phyloP scores from a whole-genome alignment of 1,140 invertebrate genomes.

The Araneus ventricosus region DNA sequence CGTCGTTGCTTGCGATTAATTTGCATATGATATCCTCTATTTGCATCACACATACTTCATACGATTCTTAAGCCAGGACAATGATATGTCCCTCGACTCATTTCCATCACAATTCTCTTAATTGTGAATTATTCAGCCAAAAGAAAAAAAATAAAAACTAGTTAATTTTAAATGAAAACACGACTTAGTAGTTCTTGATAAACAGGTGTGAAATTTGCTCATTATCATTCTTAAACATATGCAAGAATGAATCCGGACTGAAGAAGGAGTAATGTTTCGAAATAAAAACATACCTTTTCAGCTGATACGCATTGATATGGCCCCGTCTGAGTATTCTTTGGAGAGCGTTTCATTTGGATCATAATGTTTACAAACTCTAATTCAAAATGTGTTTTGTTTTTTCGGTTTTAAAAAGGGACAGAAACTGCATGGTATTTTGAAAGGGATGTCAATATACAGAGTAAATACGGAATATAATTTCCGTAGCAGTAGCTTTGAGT shows the following conservation, averaged over 20 bases:
- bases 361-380: conserved; percentile 49
- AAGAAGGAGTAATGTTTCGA: conserved; percentile 15
- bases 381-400: conserved; percentile 9
- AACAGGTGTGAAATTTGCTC: conserved; percentile 58
- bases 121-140: conserved; percentile 58
- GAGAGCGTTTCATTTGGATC: conserved; percentile 10
- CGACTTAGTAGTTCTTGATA: conserved; percentile 50
- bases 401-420: not conserved
- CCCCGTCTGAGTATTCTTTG: conserved; percentile 7
- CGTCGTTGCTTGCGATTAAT: conserved; percentile 14
- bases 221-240: conserved; percentile 62
- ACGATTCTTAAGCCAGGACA: conserved; percentile 10
- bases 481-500: not conserved
- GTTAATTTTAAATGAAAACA: conserved; percentile 67
- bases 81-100: conserved; percentile 41
- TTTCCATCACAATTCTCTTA: conserved; percentile 57
- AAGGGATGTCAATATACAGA: not conserved
- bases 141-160: conserved; percentile 18
- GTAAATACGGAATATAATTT: conserved; percentile 9
- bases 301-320: conserved; percentile 28
- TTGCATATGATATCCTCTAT: conserved; percentile 44
- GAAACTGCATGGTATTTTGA: not conserved
- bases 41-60: not conserved
- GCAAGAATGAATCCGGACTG: conserved; percentile 22
- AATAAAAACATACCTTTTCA: conserved; percentile 69